Evolutionary conservation across 2,888 invertebrate genomes (phyloP).

Genomic region (Acleris sparsana): DNA sequence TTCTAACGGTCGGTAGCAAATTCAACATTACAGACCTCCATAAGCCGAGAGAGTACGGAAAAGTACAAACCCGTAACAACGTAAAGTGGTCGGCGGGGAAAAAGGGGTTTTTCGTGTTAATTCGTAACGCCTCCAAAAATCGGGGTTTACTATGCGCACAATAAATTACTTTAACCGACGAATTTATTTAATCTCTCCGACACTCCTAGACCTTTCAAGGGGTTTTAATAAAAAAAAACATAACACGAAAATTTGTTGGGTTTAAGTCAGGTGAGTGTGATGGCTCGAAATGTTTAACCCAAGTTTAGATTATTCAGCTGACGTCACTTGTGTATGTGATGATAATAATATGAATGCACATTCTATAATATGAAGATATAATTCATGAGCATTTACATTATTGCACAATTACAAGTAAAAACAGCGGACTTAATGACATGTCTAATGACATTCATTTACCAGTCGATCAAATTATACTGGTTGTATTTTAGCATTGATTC

Average conservation of each 20-base stretch:
- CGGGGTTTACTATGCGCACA: constrained; percentile 43
- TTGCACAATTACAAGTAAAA: too few species aligned
- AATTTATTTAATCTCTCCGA: constrained; percentile 69
- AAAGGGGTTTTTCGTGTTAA: constrained; percentile 24
- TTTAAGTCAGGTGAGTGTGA: not conserved
- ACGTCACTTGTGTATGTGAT: too few species aligned
- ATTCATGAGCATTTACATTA: too few species aligned
- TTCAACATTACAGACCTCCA: constrained; percentile 6
- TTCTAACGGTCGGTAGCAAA: constrained; percentile 3
- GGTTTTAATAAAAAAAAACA: constrained; percentile 15
- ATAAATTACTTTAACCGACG: constrained; percentile 73
- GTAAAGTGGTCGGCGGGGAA: constrained; percentile 23
- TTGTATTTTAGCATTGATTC: too few species aligned
- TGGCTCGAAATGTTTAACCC: too few species aligned
- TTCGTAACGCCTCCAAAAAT: constrained; percentile 35
- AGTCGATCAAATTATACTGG: too few species aligned
- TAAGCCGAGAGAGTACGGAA: constrained; percentile 14
- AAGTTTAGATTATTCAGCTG: too few species aligned
- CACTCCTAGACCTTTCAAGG: constrained; percentile 35
- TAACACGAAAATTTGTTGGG: not conserved
- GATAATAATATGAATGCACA: too few species aligned
- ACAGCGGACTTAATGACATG: too few species aligned
- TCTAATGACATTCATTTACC: too few species aligned
- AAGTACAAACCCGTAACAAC: constrained; percentile 20
- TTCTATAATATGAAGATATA: too few species aligned